phyloP scores from a whole-genome alignment of 2,888 invertebrate species.

The Meteorus cinctellus region DNA sequence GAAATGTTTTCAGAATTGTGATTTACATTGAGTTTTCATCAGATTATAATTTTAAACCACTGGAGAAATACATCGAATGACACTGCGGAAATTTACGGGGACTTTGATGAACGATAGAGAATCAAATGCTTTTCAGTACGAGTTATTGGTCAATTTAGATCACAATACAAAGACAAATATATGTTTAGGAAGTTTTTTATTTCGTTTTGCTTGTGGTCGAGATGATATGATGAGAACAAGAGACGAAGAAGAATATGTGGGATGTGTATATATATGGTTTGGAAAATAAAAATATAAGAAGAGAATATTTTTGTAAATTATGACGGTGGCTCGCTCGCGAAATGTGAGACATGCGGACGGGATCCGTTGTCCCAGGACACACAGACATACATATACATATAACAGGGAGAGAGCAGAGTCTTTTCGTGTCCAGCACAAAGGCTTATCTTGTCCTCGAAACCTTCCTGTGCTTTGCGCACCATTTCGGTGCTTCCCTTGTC shows the following conservation, averaged over 20 bases:
- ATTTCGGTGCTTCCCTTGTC: slow-evolving; percentile 60
- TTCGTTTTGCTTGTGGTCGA: neutral
- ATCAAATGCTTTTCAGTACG: slow-evolving; percentile 35
- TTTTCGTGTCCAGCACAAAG: slow-evolving; percentile 61
- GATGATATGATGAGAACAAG: neutral
- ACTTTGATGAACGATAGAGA: slow-evolving; percentile 33
- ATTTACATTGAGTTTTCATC: slow-evolving; percentile 8
- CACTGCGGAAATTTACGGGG: slow-evolving; percentile 24
- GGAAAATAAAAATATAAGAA: slow-evolving; percentile 54
- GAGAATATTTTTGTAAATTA: slow-evolving; percentile 63
- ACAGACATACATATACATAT: neutral
- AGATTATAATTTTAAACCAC: slow-evolving; percentile 14
- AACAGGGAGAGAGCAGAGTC: slow-evolving; percentile 41
- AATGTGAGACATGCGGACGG: slow-evolving; percentile 69
- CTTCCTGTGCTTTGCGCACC: slow-evolving; percentile 51
- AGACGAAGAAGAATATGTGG: neutral
- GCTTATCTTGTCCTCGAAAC: slow-evolving; percentile 66
- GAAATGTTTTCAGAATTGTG: neutral
- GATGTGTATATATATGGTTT: slow-evolving; percentile 46
- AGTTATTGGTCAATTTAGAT: slow-evolving; percentile 58
- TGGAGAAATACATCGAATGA: neutral
- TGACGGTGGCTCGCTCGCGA: slow-evolving; percentile 68
- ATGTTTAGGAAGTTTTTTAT: slow-evolving; percentile 15
- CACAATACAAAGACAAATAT: slow-evolving; percentile 42
- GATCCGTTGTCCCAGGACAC: slow-evolving; percentile 58